Evolutionary conservation across 1,140 invertebrate genomes (phyloP).

Genomic region (Caenorhabditis elegans): DNA sequence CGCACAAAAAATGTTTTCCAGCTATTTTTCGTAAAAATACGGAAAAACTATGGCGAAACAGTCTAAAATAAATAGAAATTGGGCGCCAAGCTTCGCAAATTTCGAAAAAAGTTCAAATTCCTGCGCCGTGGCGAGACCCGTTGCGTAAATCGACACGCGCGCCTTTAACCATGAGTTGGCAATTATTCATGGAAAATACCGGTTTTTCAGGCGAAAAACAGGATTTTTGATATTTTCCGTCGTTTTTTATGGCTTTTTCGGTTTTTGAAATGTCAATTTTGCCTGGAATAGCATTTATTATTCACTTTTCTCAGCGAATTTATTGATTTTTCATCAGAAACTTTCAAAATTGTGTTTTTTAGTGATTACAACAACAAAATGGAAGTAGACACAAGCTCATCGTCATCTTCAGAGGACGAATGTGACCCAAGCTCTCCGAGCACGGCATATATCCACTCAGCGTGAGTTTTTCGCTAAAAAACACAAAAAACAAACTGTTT

Average conservation of each 20-base stretch:
- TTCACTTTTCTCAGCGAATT: background rate
- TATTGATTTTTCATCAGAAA: too few species aligned
- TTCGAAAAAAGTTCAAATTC: constrained; percentile 10
- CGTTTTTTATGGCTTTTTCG: too few species aligned
- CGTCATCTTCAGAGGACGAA: background rate
- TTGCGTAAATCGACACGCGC: constrained; percentile 1
- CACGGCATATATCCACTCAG: background rate
- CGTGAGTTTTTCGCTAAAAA: background rate
- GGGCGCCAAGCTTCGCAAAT: background rate
- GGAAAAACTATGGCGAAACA: background rate
- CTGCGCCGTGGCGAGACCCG: background rate
- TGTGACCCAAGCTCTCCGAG: background rate
- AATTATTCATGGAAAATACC: background rate
- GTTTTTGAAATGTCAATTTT: too few species aligned
- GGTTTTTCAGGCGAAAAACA: too few species aligned
- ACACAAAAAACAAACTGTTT: too few species aligned
- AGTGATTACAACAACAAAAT: too few species aligned
- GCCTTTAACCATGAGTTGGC: constrained; percentile 21
- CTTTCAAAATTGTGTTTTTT: too few species aligned
- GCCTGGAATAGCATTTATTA: too few species aligned
- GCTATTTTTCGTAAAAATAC: background rate
- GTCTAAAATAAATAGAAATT: background rate
- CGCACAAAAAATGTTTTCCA: too few species aligned
- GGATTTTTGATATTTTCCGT: too few species aligned
- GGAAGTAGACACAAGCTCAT: background rate